Evolutionary conservation across 2,797 vertebrate species (phyloP).

Genomic region (Neosilurus mollespiculum): DNA sequence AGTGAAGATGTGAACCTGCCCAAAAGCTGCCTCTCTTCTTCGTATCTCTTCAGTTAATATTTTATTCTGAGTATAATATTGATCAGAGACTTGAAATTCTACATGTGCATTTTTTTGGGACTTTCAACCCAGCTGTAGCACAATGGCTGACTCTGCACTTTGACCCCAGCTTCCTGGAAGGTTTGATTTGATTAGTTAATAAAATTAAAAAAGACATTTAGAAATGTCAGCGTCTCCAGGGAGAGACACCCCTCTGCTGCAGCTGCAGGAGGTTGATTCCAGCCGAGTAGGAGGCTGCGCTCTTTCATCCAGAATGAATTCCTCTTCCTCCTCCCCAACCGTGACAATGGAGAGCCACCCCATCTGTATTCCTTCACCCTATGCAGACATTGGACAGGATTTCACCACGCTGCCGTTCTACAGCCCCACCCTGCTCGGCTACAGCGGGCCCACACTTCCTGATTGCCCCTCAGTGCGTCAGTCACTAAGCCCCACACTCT

Average conservation of each 20-base stretch:
- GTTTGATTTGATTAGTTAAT: background rate
- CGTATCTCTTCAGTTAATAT: background rate
- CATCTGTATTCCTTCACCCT: constrained; percentile 86
- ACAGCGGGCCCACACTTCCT: constrained; percentile 67
- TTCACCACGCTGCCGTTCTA: constrained; percentile 84
- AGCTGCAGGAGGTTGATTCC: constrained; percentile 82
- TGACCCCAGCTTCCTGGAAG: constrained; percentile 5
- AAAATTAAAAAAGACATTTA: constrained; percentile 6
- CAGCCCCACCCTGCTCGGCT: constrained; percentile 83
- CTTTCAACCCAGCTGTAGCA: background rate
- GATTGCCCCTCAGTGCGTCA: constrained; percentile 75
- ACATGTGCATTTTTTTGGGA: background rate
- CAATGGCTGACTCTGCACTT: background rate
- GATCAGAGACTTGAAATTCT: background rate
- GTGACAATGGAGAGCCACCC: constrained; percentile 75
- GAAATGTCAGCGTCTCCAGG: constrained; percentile 59
- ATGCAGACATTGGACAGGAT: constrained; percentile 82
- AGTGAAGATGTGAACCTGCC: constrained; percentile 18
- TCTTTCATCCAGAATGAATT: constrained; percentile 75
- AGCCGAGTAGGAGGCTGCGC: constrained; percentile 67
- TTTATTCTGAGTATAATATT: constrained; percentile 5
- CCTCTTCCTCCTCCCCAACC: constrained; percentile 66
- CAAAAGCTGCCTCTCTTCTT: background rate
- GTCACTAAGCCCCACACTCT: constrained; percentile 74
- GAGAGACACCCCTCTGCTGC: constrained; percentile 79